Base-by-base conservation (phyloP, 2,797 vertebrate species). In the Phoxinus dragarum region DNA sequence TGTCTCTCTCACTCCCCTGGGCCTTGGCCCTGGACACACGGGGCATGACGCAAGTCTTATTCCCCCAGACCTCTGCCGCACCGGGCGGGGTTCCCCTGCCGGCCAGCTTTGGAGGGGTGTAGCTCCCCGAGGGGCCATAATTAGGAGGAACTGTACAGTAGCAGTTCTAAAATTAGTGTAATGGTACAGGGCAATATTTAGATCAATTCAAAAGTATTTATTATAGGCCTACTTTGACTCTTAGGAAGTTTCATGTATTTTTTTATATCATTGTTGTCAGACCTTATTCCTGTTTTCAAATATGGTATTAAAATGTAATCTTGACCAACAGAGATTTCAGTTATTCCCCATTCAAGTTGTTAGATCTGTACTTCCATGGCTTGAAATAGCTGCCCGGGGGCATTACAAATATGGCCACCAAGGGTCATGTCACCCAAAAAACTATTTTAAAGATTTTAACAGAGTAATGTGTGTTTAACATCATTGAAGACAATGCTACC, bases 1-100 rank as follows among this genome's bases (percentile, higher is more conserved):
- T 97, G 93, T 95, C 91, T 84, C 89, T 90, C 89, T 90, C 89
- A 90, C 89, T 95, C 94, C 93, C 94, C 94, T 93, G 93, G 88
- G 93, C 94, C 95, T 94, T 89, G 89, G 94, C 94, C 91, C 89
- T 92, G 93, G 93, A 94, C 94, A 95, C 89, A 92, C 90, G 93
- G 94, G 79, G 93, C 93, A 94, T 97, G 97, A 98, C 96, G 96
- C 96, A 96, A 94, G 94, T 94, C 94, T 93, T 92, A 93, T 93
- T 87, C 95, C 92, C 88, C 93, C 93, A 94, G 91, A 87, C 94
- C 91, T 93, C 93, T 93, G 90, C 96, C 92, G 94, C 92, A 92
- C 92, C 87, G 95, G 95, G 96, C 94, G 96, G 94, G 94, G 92
- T 94, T 93, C 92, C 89, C 90, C 91, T 95, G 93, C 91, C 31